phyloP scores from a whole-genome alignment of 2,797 vertebrate species.

The Philypnodon macrostomus region DNA sequence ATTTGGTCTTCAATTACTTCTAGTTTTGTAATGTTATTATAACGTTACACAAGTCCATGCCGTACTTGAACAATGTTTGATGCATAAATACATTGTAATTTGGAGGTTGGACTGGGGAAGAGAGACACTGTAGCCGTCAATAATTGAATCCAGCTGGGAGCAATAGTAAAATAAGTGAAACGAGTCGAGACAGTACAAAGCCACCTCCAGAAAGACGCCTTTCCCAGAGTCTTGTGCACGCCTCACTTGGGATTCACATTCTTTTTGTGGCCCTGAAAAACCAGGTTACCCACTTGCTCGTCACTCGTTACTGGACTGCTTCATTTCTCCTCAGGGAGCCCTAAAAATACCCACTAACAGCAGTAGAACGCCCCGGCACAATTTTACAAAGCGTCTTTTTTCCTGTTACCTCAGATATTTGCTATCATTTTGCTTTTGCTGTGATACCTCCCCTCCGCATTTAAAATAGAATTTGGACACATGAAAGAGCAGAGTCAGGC shows the following conservation, averaged over 20 bases:
- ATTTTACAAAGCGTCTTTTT: constrained; percentile 21
- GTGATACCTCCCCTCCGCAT: constrained; percentile 3
- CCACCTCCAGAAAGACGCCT: constrained; percentile 13
- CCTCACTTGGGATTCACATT: constrained; percentile 48
- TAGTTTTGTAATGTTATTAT: too few species aligned
- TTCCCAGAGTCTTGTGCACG: constrained; percentile 30
- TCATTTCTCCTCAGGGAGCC: constrained; percentile 42
- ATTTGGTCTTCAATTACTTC: too few species aligned
- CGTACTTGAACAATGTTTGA: too few species aligned
- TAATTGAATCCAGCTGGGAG: constrained; percentile 19
- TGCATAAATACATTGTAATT: too few species aligned
- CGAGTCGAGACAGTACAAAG: constrained; percentile 5
- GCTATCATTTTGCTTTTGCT: constrained; percentile 9
- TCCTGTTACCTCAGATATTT: constrained; percentile 17
- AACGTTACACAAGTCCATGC: too few species aligned
- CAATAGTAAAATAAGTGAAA: constrained; percentile 29
- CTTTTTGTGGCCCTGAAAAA: constrained; percentile 72
- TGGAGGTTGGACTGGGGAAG: not conserved
- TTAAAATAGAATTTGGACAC: not conserved
- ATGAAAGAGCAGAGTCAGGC: constrained; percentile 2
- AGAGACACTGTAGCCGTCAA: constrained; percentile 13
- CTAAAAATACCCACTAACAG: constrained; percentile 71
- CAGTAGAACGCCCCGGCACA: constrained; percentile 32
- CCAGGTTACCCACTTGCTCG: constrained; percentile 81
- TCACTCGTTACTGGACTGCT: constrained; percentile 56